phyloP scores from a whole-genome alignment of 1,140 invertebrate genomes.

The Drosophila ambigua region DNA sequence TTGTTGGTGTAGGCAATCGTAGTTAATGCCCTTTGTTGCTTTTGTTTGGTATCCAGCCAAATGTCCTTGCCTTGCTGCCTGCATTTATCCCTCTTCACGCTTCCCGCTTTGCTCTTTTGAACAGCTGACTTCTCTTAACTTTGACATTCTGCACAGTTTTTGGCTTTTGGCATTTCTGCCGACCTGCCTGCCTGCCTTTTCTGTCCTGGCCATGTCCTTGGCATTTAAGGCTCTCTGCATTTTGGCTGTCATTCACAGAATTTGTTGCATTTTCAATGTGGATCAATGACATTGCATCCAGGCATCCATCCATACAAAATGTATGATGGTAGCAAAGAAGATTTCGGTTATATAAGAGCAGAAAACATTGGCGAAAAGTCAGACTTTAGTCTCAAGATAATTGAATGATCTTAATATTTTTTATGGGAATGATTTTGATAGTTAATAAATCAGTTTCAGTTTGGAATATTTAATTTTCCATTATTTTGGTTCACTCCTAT shows the following conservation, averaged over 20 bases:
- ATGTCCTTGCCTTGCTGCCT: neutral
- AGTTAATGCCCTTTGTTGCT: neutral
- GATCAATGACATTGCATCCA: constrained; percentile 8
- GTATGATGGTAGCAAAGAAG: neutral
- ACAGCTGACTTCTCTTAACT: constrained; percentile 62
- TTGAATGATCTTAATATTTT: no score
- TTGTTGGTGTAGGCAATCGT: constrained; percentile 2
- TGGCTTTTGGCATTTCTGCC: constrained; percentile 39
- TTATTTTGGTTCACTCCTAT: no score
- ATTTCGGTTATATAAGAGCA: no score
- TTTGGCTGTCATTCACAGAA: constrained; percentile 12
- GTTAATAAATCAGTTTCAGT: no score
- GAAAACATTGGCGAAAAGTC: no score
- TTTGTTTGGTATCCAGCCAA: constrained; percentile 22
- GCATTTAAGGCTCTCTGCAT: constrained; percentile 47
- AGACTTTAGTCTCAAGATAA: no score
- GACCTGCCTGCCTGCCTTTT: neutral
- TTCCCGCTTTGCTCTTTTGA: constrained; percentile 12
- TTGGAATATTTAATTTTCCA: no score
- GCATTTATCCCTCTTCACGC: constrained; percentile 10
- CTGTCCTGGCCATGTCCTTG: constrained; percentile 46
- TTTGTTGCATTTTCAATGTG: constrained; percentile 42
- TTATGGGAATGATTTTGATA: no score
- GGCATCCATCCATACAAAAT: neutral
- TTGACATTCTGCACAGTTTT: constrained; percentile 62